Conservation (phyloP, 92 coral and sea anemone species). For the Anthopleura xanthogrammica region DNA sequence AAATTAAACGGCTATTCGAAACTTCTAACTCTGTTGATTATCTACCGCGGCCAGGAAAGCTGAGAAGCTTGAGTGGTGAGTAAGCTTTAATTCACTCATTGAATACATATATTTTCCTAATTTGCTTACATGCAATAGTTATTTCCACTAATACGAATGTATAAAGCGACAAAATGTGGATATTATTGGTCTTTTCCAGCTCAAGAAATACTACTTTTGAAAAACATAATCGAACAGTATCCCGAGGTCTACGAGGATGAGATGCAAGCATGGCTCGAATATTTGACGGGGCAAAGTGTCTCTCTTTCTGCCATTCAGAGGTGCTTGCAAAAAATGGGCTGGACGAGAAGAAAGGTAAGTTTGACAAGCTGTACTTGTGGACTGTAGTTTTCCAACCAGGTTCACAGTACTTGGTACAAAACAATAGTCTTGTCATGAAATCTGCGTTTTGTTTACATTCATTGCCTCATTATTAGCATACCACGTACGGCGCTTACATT, state of each 20-base stretch:
- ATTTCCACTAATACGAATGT: too few species aligned
- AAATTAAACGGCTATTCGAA: not conserved
- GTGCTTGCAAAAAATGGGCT: slow-evolving; percentile 4
- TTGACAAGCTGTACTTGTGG: too few species aligned
- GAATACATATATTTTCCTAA: too few species aligned
- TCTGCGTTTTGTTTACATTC: not conserved
- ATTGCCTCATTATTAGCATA: not conserved
- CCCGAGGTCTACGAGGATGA: slow-evolving; percentile 5
- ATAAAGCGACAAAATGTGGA: too few species aligned
- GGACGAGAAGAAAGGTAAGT: slow-evolving; percentile 5
- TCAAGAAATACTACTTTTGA: not conserved
- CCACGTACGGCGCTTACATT: too few species aligned
- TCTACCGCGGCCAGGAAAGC: not conserved
- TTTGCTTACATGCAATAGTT: too few species aligned
- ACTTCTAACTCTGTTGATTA: not conserved
- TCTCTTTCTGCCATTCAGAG: not conserved
- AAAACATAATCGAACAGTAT: not conserved
- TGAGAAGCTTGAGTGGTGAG: not conserved
- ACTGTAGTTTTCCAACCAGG: too few species aligned
- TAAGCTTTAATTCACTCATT: not conserved
- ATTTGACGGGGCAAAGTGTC: not conserved
- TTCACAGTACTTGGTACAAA: too few species aligned
- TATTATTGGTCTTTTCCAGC: not conserved
- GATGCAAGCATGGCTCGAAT: not conserved
- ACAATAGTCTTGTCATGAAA: too few species aligned